A percentile compares a stretch with the other conserved stretches of the same genome.
These are phyloP conservation scores for Heterotilapia buettikoferi DNA, from an alignment of 2,113 vertebrate genomes.

Conservation along the genomic window DNA sequence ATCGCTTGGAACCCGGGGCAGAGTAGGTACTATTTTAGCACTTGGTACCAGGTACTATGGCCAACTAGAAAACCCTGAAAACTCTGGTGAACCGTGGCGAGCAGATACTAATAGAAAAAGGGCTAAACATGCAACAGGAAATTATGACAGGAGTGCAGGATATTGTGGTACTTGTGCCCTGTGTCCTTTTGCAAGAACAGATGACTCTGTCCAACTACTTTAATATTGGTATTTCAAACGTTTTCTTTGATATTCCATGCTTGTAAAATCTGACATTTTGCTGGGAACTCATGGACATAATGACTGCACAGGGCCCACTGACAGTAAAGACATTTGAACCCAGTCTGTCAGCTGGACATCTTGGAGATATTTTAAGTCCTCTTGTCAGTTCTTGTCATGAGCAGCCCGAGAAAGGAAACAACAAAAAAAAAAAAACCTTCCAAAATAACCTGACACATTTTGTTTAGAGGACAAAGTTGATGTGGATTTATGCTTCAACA, in stretches of 20 bases:
- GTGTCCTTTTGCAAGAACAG: background rate
- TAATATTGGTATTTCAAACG: background rate
- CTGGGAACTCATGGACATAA: fast-evolving
- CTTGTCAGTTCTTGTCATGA: background rate
- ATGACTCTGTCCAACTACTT: background rate
- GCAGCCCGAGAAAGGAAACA: background rate
- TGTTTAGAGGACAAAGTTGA: background rate
- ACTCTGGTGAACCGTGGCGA: fast-evolving
- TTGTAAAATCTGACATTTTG: background rate
- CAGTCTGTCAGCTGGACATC: background rate
- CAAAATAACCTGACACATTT: background rate
- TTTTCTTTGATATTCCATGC: background rate
- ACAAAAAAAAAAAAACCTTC: fast-evolving
- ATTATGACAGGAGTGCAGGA: background rate
- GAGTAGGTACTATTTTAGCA: background rate
- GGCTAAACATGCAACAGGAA: background rate
- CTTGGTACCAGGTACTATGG: background rate
- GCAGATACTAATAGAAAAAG: background rate
- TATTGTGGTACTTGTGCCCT: background rate
- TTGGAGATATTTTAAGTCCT: background rate
- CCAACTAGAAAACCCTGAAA: background rate
- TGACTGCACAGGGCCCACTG: background rate
- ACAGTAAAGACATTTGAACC: background rate
- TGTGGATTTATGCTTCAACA: background rate
- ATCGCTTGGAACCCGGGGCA: fast-evolving